phyloP scores from a whole-genome alignment of 2,888 invertebrate species.

The Hoplodrina ambigua region DNA sequence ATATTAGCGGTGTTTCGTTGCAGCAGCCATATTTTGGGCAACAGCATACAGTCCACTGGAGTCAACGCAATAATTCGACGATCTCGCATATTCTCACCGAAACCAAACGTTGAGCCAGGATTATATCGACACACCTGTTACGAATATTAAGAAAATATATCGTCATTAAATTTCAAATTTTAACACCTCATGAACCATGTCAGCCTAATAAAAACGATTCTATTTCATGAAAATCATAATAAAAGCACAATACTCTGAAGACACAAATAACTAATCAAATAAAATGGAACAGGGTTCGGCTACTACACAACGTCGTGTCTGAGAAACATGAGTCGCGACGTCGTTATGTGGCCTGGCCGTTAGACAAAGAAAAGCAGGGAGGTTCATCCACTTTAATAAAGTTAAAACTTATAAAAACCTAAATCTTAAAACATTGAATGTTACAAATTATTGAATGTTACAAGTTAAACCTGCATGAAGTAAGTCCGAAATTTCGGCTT shows the following conservation, averaged over 20 bases:
- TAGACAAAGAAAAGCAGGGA: too few relatives aligned
- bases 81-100: constrained; percentile 93
- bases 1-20: constrained; percentile 92
- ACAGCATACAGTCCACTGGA: constrained; percentile 91
- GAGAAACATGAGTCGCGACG: too few relatives aligned
- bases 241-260: background rate
- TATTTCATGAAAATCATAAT: background rate
- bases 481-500: constrained; percentile 70
- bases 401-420: background rate
- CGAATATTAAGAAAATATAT: background rate
- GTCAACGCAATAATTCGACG: constrained; percentile 92
- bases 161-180: too few relatives aligned
- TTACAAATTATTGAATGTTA: background rate
- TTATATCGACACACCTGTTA: constrained; percentile 90
- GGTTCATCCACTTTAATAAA: background rate
- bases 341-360: too few relatives aligned
- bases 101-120: constrained; percentile 92
- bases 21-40: constrained; percentile 93
- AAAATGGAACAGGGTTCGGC: background rate
- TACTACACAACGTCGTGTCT: too few relatives aligned
- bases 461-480: constrained; percentile 82
- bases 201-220: too few relatives aligned
- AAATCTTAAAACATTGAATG: background rate
- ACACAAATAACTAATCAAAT: background rate
- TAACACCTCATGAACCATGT: too few relatives aligned